phyloP scores from a whole-genome alignment of 2,888 invertebrate species.

The Linnaemya tessellans region DNA sequence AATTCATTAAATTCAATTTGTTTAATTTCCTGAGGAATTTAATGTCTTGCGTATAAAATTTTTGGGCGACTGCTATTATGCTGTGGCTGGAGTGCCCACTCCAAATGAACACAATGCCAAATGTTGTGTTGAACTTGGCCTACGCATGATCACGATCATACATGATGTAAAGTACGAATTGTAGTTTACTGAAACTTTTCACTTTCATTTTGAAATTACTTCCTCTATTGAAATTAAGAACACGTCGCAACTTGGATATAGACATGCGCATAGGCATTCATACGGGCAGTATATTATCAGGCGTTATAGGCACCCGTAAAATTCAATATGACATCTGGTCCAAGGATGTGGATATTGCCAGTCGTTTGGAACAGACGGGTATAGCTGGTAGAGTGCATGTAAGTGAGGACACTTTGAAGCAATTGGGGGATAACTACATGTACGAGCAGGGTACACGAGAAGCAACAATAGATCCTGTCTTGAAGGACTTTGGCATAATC shows the following conservation, averaged over 20 bases:
- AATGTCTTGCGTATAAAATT: slow-evolving; percentile 94
- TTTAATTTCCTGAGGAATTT: slow-evolving; percentile 84
- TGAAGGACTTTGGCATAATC: slow-evolving; percentile 89
- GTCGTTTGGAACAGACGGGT: slow-evolving; percentile 96
- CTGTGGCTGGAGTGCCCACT: slow-evolving; percentile 93
- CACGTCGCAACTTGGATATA: slow-evolving; percentile 91
- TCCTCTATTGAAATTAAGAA: slow-evolving; percentile 83
- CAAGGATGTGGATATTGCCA: slow-evolving; percentile 96
- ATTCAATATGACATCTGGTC: slow-evolving; percentile 99
- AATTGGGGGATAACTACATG: slow-evolving; percentile 87
- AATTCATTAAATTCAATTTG: background rate
- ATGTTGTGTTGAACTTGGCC: slow-evolving; percentile 93
- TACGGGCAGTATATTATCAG: slow-evolving; percentile 94
- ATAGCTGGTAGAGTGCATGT: slow-evolving; percentile 95
- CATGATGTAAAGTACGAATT: slow-evolving; percentile 87
- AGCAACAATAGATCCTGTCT: slow-evolving; percentile 87
- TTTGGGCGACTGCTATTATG: slow-evolving; percentile 97
- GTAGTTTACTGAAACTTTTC: background rate
- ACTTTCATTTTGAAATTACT: background rate
- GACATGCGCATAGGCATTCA: slow-evolving; percentile 99
- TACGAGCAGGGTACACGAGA: slow-evolving; percentile 90
- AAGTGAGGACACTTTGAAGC: slow-evolving; percentile 90
- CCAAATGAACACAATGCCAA: slow-evolving; percentile 92
- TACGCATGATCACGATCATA: slow-evolving; percentile 96
- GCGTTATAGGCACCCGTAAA: slow-evolving; percentile 95